Evolutionary conservation across 2,888 invertebrate genomes (phyloP).

Genomic region (Drosophila monieri): DNA sequence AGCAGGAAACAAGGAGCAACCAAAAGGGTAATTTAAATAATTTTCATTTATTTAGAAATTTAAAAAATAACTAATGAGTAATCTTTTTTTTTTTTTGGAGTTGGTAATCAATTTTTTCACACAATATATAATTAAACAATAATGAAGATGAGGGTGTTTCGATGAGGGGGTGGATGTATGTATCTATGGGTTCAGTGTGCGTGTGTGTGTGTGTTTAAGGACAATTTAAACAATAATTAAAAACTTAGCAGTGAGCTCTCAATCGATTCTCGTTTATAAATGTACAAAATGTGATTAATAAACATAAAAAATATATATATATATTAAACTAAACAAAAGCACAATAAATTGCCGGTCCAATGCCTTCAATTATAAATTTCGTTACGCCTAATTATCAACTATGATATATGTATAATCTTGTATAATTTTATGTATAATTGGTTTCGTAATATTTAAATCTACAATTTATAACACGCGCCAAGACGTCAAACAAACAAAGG

Average conservation of each 20-base stretch:
- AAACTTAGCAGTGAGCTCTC: constrained; percentile 72
- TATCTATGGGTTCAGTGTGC: constrained; percentile 3
- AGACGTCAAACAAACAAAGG: constrained; percentile 73
- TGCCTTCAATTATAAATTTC: constrained; percentile 68
- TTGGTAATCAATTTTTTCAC: constrained; percentile 37
- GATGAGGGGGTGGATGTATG: constrained; percentile 27
- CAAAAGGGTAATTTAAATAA: constrained; percentile 54
- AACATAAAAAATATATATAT: constrained; percentile 61
- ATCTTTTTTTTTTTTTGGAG: constrained; percentile 44
- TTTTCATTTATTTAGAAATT: constrained; percentile 70
- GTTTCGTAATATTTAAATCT: constrained; percentile 63
- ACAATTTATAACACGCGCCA: constrained; percentile 70
- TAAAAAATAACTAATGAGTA: constrained; percentile 74
- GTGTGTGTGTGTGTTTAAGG: constrained; percentile 51
- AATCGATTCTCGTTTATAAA: constrained; percentile 59
- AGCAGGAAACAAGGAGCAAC: constrained; percentile 29
- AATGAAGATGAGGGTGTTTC: constrained; percentile 35
- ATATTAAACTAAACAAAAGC: constrained; percentile 73
- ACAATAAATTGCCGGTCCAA: constrained; percentile 63
- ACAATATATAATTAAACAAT: constrained; percentile 33
- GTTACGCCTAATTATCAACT: constrained; percentile 70
- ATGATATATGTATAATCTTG: constrained; percentile 62
- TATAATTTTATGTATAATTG: constrained; percentile 50
- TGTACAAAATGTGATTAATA: constrained; percentile 76
- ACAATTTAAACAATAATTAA: constrained; percentile 73